Base-by-base conservation (phyloP, 2,797 vertebrate genomes). In the Acrossocheilus fasciatus region DNA sequence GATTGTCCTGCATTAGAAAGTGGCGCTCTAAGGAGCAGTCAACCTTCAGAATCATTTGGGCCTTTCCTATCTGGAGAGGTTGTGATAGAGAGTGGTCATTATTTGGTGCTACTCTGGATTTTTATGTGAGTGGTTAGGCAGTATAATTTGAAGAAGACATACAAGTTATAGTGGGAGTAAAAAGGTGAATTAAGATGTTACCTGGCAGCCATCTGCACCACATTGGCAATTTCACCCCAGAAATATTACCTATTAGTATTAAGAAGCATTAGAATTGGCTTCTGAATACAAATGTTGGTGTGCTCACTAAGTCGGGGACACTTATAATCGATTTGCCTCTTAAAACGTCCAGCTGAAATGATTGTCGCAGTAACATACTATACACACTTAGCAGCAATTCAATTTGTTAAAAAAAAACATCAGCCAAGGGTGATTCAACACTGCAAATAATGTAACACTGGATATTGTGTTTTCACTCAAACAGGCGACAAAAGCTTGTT, bases 1-100 rank as follows among this genome's bases (percentile, higher is more conserved):
- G n/a, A 81, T 43, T 23, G 20, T 81, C 72, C 70, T 87, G 41
- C 50, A 52, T 83, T 86, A 91, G 83, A 54, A 83, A 76, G 50
- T 64, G 52, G 68, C 62, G 45, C 79, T 75, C 59, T 82, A 23
- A 86, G 80, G 85, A 80, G 78, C 20, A 84, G 72, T 85, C 76
- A 39, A 64, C 57, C 74, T 86, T 69, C 30, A 75, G 23, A 76
- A 66, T 87, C 82, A 62, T 30, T 57, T 18, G 45, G n/a, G 70
- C 70, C 17, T 57, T 69, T 76, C 50, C 50, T 72, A 23, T 72
- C 74, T 62, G 54, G 30, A 80, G 47, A 39, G 47, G 45, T 12
- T 43, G 64, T 87, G 50, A 87, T 81, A 50, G 77, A 87, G 39
- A 70, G 15, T 74, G 77, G 30, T 69, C 76, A 73, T 79, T 75